Base-by-base conservation (phyloP, 2,888 invertebrate species). In the Drosophila gaucha region DNA sequence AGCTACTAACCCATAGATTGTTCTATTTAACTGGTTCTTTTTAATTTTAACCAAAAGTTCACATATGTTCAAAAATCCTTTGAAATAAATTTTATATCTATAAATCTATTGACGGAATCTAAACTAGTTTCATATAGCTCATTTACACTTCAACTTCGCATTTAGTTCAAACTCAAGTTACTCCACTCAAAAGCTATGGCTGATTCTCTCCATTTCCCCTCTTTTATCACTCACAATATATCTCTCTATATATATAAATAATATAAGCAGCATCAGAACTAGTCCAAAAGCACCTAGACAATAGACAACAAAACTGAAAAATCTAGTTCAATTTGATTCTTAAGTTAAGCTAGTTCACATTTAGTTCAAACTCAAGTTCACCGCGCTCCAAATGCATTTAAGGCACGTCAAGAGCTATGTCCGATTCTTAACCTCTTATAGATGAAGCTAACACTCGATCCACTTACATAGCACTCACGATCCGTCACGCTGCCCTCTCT, bases 401-500 rank as follows among this genome's bases (percentile, higher is more conserved):
- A 35, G 22, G 20, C 10, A 16, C 49, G n/a, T 36, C 26, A 28
- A 28, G n/a, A 9, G 3, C 49, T 2, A 22, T 36, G 22, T 6
- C 20, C 16, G 22, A 38, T 38, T 26, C 31, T 12, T 20, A 30
- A 16, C 16, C 36, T 14, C 28, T 20, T 9, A 60, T 41, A 28
- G 60, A 35, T 60, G 41, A 16, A 33, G 60, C 60, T 18, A 22
- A 28, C 62, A 62, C 50, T 62, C 31, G 43, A 30, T 35, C 33
- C 9, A 50, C 20, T n/a, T 26, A 5, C 30, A 22, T 22, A 16
- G 50, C 44, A 56, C 57, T 57, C 64, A 54, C 69, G 58, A 38
- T 44, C 9, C 43, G 55, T 68, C 83, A 86, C 86, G 80, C 50
- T 77, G 26, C 64, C 83, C 44, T 78, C 80, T 74, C 80, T 80